A percentile compares a stretch with the other conserved stretches of the same genome.
Conservation (phyloP, 1,140 invertebrate species). For the Lordiphosa collinella region DNA sequence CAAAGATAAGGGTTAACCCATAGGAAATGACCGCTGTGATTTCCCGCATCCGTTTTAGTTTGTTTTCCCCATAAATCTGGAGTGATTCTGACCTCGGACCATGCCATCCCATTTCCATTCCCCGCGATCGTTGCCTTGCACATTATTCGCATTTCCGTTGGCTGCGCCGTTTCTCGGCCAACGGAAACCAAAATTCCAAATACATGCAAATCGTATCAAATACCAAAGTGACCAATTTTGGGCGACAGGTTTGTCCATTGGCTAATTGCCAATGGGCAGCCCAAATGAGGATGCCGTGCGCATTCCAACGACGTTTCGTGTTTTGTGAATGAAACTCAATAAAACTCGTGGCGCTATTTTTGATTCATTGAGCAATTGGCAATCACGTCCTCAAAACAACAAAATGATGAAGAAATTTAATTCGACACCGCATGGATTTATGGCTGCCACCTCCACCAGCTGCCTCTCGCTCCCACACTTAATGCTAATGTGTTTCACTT, state of each 20-base stretch:
- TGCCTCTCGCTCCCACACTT: neutral
- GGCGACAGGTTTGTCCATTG: conserved; percentile 20
- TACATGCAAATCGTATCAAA: conserved; percentile 39
- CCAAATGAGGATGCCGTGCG: conserved; percentile 28
- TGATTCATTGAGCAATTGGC: conserved; percentile 63
- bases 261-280: conserved; percentile 29
- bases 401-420: neutral
- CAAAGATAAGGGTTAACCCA: too few relatives aligned
- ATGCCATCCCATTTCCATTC: too few relatives aligned
- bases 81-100: too few relatives aligned
- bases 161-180: conserved; percentile 16
- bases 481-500: conserved; percentile 56
- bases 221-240: conserved; percentile 39
- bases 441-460: conserved; percentile 1
- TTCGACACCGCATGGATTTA: conserved; percentile 12
- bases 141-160: conserved; percentile 4
- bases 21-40: too few relatives aligned
- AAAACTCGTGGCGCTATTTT: conserved; percentile 55
- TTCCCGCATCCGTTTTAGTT: too few relatives aligned
- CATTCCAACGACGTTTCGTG: conserved; percentile 28
- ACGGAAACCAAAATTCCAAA: conserved; percentile 14
- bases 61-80: too few relatives aligned
- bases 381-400: conserved; percentile 37
- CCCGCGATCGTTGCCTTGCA: neutral
- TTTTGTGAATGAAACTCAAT: conserved; percentile 11